A percentile compares a stretch with the other conserved stretches of the same genome.
These are phyloP conservation scores for Carcina quercana DNA, from an alignment of 2,888 invertebrate species.

Conservation along the genomic window DNA sequence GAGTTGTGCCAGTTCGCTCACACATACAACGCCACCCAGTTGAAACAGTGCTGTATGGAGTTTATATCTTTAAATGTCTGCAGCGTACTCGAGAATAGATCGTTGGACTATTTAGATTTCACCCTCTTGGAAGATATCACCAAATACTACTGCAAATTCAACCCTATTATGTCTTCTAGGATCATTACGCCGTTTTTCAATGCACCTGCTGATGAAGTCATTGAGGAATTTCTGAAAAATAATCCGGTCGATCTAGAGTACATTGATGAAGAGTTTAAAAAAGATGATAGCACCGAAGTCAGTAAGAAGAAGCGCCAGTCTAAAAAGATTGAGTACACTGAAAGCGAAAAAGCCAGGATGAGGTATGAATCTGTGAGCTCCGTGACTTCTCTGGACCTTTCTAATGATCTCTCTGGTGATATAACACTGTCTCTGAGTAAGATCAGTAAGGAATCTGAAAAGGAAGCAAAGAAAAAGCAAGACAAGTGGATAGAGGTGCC, in stretches of 20 bases:
- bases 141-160: slow-evolving; percentile 77
- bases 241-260: slow-evolving; percentile 62
- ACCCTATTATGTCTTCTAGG: slow-evolving; percentile 75
- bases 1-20: slow-evolving; percentile 85
- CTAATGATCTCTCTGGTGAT: slow-evolving; percentile 49
- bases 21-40: slow-evolving; percentile 82
- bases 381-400: slow-evolving; percentile 53
- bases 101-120: slow-evolving; percentile 77
- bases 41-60: slow-evolving; percentile 83
- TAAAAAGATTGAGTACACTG: slow-evolving; percentile 63
- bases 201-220: slow-evolving; percentile 75
- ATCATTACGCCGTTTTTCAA: slow-evolving; percentile 81
- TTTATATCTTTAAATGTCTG: slow-evolving; percentile 85
- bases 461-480: slow-evolving; percentile 32
- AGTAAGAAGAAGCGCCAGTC: slow-evolving; percentile 50
- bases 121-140: slow-evolving; percentile 78
- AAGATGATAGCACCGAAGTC: slow-evolving; percentile 51
- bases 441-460: slow-evolving; percentile 42
- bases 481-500: slow-evolving; percentile 68
- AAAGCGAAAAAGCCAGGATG: slow-evolving; percentile 57
- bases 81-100: slow-evolving; percentile 79
- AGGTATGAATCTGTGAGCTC: slow-evolving; percentile 60
- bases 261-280: slow-evolving; percentile 66
- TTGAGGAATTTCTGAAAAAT: slow-evolving; percentile 50
- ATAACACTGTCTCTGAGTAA: slow-evolving; percentile 54